Evolutionary conservation across 2,888 invertebrate genomes (phyloP), one percentile per base, ranked within the genome.

Genomic region (Phyllotreta striolata): DNA sequence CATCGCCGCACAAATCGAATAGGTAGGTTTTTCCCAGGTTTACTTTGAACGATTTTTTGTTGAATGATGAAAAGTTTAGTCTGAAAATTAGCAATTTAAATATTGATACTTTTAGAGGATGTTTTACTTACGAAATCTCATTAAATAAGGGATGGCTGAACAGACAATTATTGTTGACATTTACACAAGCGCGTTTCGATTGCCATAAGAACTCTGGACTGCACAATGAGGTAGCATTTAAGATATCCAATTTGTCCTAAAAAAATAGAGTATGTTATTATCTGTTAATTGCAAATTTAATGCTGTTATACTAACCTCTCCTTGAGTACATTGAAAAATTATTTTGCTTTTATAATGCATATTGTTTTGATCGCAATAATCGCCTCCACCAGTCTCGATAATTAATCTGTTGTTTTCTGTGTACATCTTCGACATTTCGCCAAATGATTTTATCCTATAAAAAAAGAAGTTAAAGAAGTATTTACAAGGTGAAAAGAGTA

Each of bases 201-300:
- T 46, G 61, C 66, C 66, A 66, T 41, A 57, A 6, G 55, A 66
- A 66, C 1, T 55, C 35, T 38, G 24, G 24, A 58, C 49, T 1
- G 35, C 34, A 51, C 57, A 56, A 39, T 37, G 12, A 5, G 61
- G 2, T 61, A 14, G 40, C 13, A 6, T 37, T 55, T 38, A 38
- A 10, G n/a, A 66, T n/a, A 44, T 7, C 14, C 13, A 61, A 54
- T n/a, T 38, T 34, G 46, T 44, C 58, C 66, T 62, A n/a, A 64
- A 64, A 49, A 8, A 39, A 51, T 9, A 43, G 8, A 54, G 12
- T 39, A 9, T 12, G 9, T 6, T 34, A 38, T 13, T 8, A 6
- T 43, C 9, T 10, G 43, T 43, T n/a, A 43, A 4, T n/a, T 6
- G 8, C 39, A 7, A 39, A n/a, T 13, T n/a, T 46, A n/a, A n/a